Evolutionary conservation across 2,888 invertebrate species (phyloP), one percentile per base, ranked within the genome.

Genomic region (Diarsia mendica): DNA sequence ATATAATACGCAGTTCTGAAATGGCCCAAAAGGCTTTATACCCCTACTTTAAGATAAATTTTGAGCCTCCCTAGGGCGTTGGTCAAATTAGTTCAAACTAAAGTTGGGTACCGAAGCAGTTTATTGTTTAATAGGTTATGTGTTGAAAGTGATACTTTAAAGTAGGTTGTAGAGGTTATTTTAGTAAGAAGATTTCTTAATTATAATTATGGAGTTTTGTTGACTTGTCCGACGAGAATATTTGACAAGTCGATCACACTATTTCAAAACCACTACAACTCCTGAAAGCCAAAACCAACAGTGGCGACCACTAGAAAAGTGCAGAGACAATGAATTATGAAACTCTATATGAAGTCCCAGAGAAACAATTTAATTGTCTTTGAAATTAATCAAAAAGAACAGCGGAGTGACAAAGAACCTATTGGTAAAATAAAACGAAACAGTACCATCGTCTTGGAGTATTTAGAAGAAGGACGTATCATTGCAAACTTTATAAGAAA

Each of bases 11-110:
- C 64, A 63, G 78, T 68, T 72, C 48, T 23, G 51, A 73, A 72
- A 80, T 84, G 49, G 49, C 11, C 49, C 20, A 65, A 80, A 84
- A 77, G 63, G 73, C 85, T 67, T 86, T 82, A 86, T 86, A 75
- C 72, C 73, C 68, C 69, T 85, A 77, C 74, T 82, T 74, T 63
- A 66, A 80, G 75, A 75, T 74, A 65, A 84, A 65, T 84, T 80
- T 77, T 58, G 65, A 51, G 68, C 60, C 72, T 75, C 72, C 71
- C 80, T 23, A 67, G 80, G 67, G 80, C 74, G 48, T 68, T 61
- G 28, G 48, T 64, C 65, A 82, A 82, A 77, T 75, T 85, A 75
- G 79, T 78, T 72, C 51, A 66, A 78, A 79, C 70, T 72, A 44
- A 67, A 74, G 60, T 77, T 74, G 23, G 48, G 23, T 46, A 60